Evolutionary conservation across 2,888 invertebrate genomes (phyloP).

Genomic region (Chymomyza amoena): DNA sequence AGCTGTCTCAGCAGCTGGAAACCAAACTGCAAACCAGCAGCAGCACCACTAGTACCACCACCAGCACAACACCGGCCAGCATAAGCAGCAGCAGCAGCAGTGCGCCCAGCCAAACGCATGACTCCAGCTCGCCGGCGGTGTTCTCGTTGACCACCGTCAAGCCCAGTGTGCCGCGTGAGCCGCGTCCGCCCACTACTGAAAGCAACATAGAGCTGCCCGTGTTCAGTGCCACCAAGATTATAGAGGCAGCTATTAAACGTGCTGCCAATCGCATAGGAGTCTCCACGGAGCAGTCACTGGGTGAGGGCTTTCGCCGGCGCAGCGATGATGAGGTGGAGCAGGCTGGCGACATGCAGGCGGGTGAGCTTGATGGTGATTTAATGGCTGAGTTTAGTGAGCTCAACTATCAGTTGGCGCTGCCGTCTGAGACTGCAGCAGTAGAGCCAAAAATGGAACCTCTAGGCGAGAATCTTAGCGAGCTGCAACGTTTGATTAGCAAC

Average conservation of each 20-base stretch:
- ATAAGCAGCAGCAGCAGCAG: not conserved
- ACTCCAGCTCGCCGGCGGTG: constrained; percentile 68
- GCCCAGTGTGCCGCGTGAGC: constrained; percentile 56
- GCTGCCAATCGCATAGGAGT: constrained; percentile 74
- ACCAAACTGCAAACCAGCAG: constrained; percentile 47
- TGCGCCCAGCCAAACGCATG: constrained; percentile 30
- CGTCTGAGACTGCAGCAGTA: constrained; percentile 23
- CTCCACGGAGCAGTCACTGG: constrained; percentile 60
- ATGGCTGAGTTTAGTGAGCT: constrained; percentile 73
- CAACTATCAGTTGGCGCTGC: constrained; percentile 71
- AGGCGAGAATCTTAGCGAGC: constrained; percentile 79
- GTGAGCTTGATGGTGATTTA: constrained; percentile 59
- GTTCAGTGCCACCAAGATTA: constrained; percentile 75
- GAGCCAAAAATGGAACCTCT: constrained; percentile 46
- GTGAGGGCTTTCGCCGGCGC: constrained; percentile 57
- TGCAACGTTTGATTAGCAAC: constrained; percentile 79
- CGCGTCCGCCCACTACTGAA: constrained; percentile 58
- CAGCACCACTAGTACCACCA: constrained; percentile 15
- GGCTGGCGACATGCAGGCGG: constrained; percentile 23
- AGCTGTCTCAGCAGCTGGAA: constrained; percentile 68
- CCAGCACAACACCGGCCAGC: constrained; percentile 12
- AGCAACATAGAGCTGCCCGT: constrained; percentile 70
- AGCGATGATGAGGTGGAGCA: constrained; percentile 52
- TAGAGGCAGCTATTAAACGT: constrained; percentile 74
- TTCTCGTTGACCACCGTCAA: constrained; percentile 72